Evolutionary conservation across 2,888 invertebrate genomes (phyloP), one percentile per base, ranked within the genome.

Genomic region (Netelia inedita): DNA sequence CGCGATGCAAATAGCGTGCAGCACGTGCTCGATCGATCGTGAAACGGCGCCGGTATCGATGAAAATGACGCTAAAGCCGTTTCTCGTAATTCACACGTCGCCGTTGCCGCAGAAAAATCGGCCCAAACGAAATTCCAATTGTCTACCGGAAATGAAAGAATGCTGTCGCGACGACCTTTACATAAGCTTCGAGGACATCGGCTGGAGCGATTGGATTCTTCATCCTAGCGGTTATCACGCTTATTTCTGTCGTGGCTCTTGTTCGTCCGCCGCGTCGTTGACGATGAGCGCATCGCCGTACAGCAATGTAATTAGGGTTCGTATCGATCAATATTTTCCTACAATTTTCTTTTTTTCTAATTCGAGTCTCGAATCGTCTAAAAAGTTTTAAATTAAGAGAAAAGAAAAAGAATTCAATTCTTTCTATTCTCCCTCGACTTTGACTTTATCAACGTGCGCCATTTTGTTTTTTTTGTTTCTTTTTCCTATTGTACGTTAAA

Each of bases 191-290:
- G 96, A 96, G 83, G 97, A 97, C 59, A 96, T 98, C 76, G 98
- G 98, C 66, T 98, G 98, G 98, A 96, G 96, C 88, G 96, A 97
- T 92, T 98, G 98, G 98, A 97, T 98, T 83, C 95, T 98, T 86
- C 95, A 96, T 87, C 98, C 98, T 0, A 95, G 95, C 14, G 97
- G 97, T 0, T 98, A 98, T 93, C 96, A 98, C 90, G 98, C 98
- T 0, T 97, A 97, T 93, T 98, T 97, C 94, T 98, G 98, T 92
- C 96, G 96, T 79, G 98, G 98, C 0, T 96, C 96, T 21, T 98
- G 98, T 91, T 95, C 96, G 0, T 96, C 96, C 0, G 96, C 96
- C 43, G 96, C 97, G 0, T 96, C 97, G 1, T 95, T 97, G 14
- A 95, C 97, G 0, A 93, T 95, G 85, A 95, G 95, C 82, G 95